Percentiles rank a stretch among this genome's conserved stretches.
Conservation (phyloP, 2,888 invertebrate species). For the Belgica antarctica region DNA sequence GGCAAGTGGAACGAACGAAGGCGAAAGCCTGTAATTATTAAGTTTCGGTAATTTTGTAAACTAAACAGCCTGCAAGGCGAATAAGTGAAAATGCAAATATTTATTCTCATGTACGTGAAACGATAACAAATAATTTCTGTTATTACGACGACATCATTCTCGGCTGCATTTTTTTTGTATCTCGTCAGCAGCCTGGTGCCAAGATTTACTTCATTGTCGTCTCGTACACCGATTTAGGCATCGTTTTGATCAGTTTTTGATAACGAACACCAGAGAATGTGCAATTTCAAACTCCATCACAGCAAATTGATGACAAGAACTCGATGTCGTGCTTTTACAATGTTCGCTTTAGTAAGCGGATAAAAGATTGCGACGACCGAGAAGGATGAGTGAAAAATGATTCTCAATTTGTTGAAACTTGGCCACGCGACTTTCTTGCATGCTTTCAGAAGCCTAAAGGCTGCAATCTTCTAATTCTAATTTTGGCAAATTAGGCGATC, state of each 20-base stretch:
- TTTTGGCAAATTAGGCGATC: neutral
- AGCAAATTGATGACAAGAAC: neutral
- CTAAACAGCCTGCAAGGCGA: conserved; percentile 15
- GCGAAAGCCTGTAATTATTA: conserved; percentile 6
- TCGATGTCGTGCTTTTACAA: neutral
- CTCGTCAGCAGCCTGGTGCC: neutral
- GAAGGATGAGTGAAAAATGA: neutral
- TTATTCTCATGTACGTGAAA: conserved; percentile 35
- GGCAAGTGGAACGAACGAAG: conserved; percentile 10
- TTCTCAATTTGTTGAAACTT: neutral
- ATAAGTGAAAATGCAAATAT: conserved; percentile 43
- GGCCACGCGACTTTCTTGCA: neutral
- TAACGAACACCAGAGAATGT: neutral
- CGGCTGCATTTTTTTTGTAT: too few species aligned
- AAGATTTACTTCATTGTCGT: too few species aligned
- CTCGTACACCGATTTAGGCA: conserved; percentile 2
- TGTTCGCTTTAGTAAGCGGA: neutral
- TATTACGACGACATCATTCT: conserved; percentile 33
- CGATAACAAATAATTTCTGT: conserved; percentile 35
- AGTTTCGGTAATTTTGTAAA: conserved; percentile 27
- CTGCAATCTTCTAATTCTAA: neutral
- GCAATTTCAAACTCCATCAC: neutral
- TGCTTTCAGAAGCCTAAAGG: too few species aligned
- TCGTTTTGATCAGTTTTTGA: neutral
- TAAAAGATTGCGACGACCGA: neutral